phyloP scores from a whole-genome alignment of 2,113 vertebrate genomes.

The Nannospalax galili region DNA sequence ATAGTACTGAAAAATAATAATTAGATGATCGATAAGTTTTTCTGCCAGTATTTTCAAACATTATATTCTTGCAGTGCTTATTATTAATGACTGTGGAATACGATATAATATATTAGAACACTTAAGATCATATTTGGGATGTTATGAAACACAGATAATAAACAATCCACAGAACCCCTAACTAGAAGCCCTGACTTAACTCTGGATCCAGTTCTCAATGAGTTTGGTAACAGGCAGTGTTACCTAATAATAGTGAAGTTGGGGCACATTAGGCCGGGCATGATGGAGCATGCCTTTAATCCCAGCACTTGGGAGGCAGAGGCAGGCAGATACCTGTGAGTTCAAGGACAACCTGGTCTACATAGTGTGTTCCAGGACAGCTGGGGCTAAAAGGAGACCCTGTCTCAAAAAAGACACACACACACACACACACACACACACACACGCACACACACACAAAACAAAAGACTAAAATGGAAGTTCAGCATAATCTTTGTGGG shows the following conservation, averaged over 20 bases:
- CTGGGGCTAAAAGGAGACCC: no score
- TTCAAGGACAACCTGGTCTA: no score
- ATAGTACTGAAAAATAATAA: conserved; percentile 14
- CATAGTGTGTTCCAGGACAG: no score
- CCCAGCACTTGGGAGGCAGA: no score
- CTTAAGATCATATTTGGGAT: background rate
- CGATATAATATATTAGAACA: background rate
- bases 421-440: no score
- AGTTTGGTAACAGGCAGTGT: background rate
- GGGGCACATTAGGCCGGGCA: background rate
- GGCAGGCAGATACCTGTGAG: no score
- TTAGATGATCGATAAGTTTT: background rate
- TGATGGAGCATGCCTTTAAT: no score
- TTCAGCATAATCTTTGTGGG: background rate
- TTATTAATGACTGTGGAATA: background rate
- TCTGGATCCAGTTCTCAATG: conserved; percentile 12
- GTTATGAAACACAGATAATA: background rate
- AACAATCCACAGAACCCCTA: background rate
- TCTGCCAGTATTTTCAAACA: background rate
- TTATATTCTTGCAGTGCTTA: background rate
- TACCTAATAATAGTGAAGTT: background rate
- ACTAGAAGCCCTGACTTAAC: background rate
- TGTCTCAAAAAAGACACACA: no score
- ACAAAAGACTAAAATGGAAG: background rate
- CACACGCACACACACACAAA: no score